phyloP scores from a whole-genome alignment of 2,888 invertebrate genomes.

The Drosophila putrida region DNA sequence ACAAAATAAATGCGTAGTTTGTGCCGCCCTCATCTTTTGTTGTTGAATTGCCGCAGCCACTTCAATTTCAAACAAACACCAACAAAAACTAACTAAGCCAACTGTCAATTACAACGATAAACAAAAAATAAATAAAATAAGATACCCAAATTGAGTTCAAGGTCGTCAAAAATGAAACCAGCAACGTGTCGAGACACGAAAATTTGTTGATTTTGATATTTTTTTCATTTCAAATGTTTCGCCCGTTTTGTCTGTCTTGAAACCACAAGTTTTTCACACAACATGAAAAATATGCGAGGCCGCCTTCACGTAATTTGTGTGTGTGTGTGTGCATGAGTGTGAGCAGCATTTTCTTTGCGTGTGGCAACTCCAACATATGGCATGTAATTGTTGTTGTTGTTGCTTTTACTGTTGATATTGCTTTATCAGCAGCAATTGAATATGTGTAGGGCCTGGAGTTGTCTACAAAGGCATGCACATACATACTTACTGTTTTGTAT shows the following conservation, averaged over 20 bases:
- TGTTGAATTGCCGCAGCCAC: constrained; percentile 17
- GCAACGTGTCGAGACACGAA: constrained; percentile 46
- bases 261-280: constrained; percentile 77
- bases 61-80: constrained; percentile 40
- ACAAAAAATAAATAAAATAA: constrained; percentile 33
- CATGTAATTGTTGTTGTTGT: constrained; percentile 34
- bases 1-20: constrained; percentile 67
- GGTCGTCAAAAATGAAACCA: constrained; percentile 76
- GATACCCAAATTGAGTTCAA: constrained; percentile 74
- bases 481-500: background rate
- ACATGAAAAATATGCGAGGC: constrained; percentile 64
- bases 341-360: constrained; percentile 64
- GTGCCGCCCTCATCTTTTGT: constrained; percentile 12
- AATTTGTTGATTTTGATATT: constrained; percentile 52
- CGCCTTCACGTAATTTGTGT: constrained; percentile 42
- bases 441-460: constrained; percentile 50
- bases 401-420: constrained; percentile 31
- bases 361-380: constrained; percentile 78
- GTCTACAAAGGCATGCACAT: constrained; percentile 1
- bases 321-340: constrained; percentile 19
- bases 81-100: constrained; percentile 25
- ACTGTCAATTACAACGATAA: constrained; percentile 37
- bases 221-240: constrained; percentile 21
- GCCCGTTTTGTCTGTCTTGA: constrained; percentile 39
- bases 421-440: constrained; percentile 62